Evolutionary conservation across 2,797 vertebrate species (phyloP), one percentile per base, ranked within the genome.

Genomic region (Tenualosa ilisha): DNA sequence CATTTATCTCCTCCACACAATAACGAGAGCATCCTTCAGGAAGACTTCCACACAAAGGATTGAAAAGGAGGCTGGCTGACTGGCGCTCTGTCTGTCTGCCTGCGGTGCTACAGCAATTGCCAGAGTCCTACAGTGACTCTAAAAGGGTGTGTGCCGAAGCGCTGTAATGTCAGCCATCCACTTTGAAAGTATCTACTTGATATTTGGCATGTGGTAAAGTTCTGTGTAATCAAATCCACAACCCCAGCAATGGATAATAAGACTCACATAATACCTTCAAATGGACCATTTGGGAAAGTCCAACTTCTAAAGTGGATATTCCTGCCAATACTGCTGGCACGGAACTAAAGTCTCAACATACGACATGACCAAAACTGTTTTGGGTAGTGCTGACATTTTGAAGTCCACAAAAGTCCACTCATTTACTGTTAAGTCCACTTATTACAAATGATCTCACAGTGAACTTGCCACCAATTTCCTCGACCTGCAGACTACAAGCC

Each of bases 1-100:
- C 72, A 79, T 79, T 79, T 79, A 13, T 79, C 40, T 79, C 40
- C 72, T 43, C 37, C 72, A 79, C 72, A 79, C 40, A 79, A 46
- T 79, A 79, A 46, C 72, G 20, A 22, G 40, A 79, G 72, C 72
- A 79, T 79, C 72, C 37, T 79, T 46, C 20, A 20, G 37, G 72
- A 46, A 79, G 72, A 20, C 72, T 79, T 46, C 72, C 72, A 20
- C 20, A 46, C 72, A 79, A 79, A 20, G 37, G 37, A 79, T 22
- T 79, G 72, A 79, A 72, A 79, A 40, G 72, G 15, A 9, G 26
- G 37, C 40, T 79, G 72, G 31, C 26, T 65, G n/a, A 8, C n/a
- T 12, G 26, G 37, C 72, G 7, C 37, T 46, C 72, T 79, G 37
- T 24, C 59, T 63, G 68, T 22, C 20, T 46, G 72, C 72, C 72